Evolutionary conservation across 2,797 vertebrate genomes (phyloP), one percentile per base, ranked within the genome.

Genomic region (Acipenser oxyrinchus): DNA sequence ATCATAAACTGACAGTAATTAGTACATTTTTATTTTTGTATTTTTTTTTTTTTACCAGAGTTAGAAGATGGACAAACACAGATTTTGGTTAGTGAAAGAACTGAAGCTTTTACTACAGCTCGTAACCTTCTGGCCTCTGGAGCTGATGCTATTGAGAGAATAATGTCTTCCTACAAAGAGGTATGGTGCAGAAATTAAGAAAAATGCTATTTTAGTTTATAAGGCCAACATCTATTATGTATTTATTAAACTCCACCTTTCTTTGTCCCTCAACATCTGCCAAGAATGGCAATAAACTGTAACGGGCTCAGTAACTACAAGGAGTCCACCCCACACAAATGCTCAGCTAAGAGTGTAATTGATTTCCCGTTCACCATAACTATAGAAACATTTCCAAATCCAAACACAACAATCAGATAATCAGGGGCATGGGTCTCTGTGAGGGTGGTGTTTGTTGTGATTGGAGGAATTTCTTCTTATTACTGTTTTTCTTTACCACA

Each of bases 81-180:
- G 60, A 84, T 88, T 68, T 87, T 95, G 90, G 95, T 99, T 81
- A 97, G 97, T 70, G 97, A 99, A 83, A 90, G 97, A 76, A 98
- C 96, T 0, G 96, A 99, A 89, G 89, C 96, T 62, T 98, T 99
- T 79, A 99, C 97, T 58, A 99, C 94, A 1, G 96, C 97, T 48
- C 89, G 97, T 12, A 98, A 99, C 80, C 88, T 99, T 62, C 59
- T 99, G 77, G 91, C 92, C 60, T 95, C 97, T 3, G 97, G 93
- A 72, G 97, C 94, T 0, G 95, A 98, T 37, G 97, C 97, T 75
- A 98, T 98, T 73, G 97, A 99, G 84, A 93, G 97, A 79, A 98
- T 99, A 82, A 98, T 99, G 95, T 98, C 93, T 68, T 99, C 97
- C 9, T 99, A 99, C 81, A 99, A 99, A 92, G 97, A 99, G 96